These are phyloP conservation scores for Cossypha caffra DNA, from an alignment of 2,797 vertebrate genomes.

Conservation along the genomic window DNA sequence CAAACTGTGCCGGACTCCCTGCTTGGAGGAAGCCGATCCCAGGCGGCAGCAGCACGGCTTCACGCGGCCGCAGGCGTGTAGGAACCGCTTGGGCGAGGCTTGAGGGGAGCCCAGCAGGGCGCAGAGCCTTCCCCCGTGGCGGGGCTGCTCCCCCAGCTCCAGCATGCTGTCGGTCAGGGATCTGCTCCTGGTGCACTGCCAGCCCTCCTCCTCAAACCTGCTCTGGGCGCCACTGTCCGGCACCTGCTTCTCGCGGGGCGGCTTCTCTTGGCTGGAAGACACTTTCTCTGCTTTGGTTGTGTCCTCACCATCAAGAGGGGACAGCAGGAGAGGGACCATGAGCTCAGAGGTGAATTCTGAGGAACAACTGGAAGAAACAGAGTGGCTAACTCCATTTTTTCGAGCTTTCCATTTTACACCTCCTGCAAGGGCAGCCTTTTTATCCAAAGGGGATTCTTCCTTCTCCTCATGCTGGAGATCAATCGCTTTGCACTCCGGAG, in stretches of 20 bases:
- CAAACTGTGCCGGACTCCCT: background rate
- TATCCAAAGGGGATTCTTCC: constrained; percentile 2
- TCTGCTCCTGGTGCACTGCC: background rate
- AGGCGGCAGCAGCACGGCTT: background rate
- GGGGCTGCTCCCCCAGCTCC: background rate
- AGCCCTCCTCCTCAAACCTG: background rate
- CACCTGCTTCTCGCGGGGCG: background rate
- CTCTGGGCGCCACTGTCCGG: accelerated
- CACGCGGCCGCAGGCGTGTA: background rate
- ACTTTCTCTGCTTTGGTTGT: background rate
- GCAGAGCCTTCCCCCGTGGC: background rate
- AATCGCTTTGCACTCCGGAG: background rate
- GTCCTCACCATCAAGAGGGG: constrained; percentile 65
- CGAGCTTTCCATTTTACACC: background rate
- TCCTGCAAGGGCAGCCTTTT: background rate
- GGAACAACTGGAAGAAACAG: background rate
- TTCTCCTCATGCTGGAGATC: background rate
- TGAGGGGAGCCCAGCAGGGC: background rate
- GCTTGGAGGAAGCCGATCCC: background rate
- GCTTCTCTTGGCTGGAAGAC: background rate
- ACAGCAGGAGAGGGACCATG: constrained; percentile 69
- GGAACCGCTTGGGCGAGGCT: background rate
- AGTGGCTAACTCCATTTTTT: background rate
- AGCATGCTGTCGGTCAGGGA: constrained; percentile 11
- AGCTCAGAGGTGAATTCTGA: constrained; percentile 30